phyloP scores from a whole-genome alignment of 2,797 vertebrate species.

The Champsocephalus esox region DNA sequence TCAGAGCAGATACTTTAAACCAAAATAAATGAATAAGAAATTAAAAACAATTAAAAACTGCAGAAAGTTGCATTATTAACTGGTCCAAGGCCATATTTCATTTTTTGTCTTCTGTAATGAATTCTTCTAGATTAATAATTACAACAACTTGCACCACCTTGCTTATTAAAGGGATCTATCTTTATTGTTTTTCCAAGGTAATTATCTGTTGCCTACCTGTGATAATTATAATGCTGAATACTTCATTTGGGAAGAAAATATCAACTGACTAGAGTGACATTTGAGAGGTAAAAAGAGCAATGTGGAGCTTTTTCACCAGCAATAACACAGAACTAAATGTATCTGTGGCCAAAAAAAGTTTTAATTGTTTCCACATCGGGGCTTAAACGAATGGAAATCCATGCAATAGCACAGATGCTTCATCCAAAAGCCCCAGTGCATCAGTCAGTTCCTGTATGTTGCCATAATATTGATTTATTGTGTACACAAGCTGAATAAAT shows the following conservation, averaged over 20 bases:
- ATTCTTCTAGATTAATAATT: neutral
- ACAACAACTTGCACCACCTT: neutral
- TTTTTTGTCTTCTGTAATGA: neutral
- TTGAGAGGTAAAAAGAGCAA: neutral
- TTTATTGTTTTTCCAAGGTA: too few species aligned
- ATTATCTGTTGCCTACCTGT: neutral
- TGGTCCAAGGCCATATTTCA: neutral
- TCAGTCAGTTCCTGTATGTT: constrained; percentile 34
- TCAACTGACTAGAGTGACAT: constrained; percentile 9
- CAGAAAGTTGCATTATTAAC: neutral
- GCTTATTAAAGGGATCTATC: neutral
- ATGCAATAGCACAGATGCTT: constrained; percentile 15
- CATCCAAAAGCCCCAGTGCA: constrained; percentile 24
- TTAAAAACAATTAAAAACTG: neutral
- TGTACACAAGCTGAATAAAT: constrained; percentile 63
- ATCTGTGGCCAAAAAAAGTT: constrained; percentile 2
- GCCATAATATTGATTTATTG: constrained; percentile 52
- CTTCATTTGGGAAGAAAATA: neutral
- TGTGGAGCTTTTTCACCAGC: neutral
- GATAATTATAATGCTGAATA: constrained; percentile 6
- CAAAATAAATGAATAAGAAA: constrained; percentile 1
- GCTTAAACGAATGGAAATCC: neutral
- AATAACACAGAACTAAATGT: constrained; percentile 3
- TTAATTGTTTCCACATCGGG: constrained; percentile 18
- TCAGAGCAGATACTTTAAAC: constrained; percentile 22